phyloP scores from a whole-genome alignment of 2,797 vertebrate species.

The Scomberomorus guttatus region DNA sequence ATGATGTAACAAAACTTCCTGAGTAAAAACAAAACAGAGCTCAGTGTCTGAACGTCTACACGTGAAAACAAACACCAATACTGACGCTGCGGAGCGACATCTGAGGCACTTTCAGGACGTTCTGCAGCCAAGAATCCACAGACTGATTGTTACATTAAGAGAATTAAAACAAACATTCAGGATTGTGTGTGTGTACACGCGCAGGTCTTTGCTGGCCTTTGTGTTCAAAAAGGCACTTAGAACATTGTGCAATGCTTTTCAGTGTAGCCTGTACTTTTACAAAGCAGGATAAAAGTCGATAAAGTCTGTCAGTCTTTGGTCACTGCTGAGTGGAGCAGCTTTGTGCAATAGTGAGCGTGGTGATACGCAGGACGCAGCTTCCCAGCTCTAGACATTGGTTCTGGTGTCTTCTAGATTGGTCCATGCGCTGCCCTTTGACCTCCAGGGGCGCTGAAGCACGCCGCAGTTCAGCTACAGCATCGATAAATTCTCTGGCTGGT shows the following conservation, averaged over 20 bases:
- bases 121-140: conserved; percentile 32
- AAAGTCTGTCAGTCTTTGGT: conserved; percentile 50
- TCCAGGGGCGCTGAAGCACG: not conserved
- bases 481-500: conserved; percentile 66
- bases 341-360: conserved; percentile 24
- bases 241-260: conserved; percentile 28
- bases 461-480: conserved; percentile 58
- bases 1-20: conserved; percentile 72
- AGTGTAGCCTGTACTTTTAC: not conserved
- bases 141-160: conserved; percentile 42
- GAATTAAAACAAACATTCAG: conserved; percentile 47
- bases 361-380: conserved; percentile 17
- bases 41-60: conserved; percentile 32
- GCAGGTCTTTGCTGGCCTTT: conserved; percentile 3
- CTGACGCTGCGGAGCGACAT: conserved; percentile 5
- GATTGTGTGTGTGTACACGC: conserved; percentile 4
- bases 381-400: not conserved
- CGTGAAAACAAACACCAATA: conserved; percentile 11
- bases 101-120: conserved; percentile 44
- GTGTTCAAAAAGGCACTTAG: conserved; percentile 45
- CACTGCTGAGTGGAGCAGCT: conserved; percentile 24
- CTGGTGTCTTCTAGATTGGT: conserved; percentile 20
- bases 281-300: conserved; percentile 15
- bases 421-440: conserved; percentile 5
- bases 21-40: conserved; percentile 62